A percentile compares a stretch with the other conserved stretches of the same genome.
Evolutionary conservation across 2,113 vertebrate species (phyloP).

Genomic region (Macquaria ambigua): DNA sequence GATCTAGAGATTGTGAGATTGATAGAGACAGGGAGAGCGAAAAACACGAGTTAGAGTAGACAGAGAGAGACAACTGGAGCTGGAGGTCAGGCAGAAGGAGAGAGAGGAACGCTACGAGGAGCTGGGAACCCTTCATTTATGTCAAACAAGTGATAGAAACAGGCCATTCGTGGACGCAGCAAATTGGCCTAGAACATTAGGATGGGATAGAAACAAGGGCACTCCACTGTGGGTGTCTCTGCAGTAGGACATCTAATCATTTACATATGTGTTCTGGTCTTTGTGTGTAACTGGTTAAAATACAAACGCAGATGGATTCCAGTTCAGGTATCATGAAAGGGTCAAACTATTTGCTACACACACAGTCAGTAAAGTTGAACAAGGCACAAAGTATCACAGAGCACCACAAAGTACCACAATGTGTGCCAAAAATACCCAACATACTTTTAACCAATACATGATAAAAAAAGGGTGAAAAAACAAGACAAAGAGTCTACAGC

Average conservation of each 20-base stretch:
- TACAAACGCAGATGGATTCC: background rate
- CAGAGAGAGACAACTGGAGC: background rate
- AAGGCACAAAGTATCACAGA: background rate
- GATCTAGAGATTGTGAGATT: constrained; percentile 59
- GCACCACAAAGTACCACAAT: background rate
- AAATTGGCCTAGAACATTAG: background rate
- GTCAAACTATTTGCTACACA: background rate
- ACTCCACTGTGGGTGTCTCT: background rate
- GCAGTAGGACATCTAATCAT: constrained; percentile 20
- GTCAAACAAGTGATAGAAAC: constrained; percentile 10
- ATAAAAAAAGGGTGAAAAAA: background rate
- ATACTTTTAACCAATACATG: background rate
- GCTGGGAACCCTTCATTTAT: background rate
- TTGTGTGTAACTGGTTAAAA: background rate
- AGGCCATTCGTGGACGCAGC: background rate
- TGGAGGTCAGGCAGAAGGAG: constrained; percentile 7
- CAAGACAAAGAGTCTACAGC: background rate
- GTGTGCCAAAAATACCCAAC: background rate
- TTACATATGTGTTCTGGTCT: background rate
- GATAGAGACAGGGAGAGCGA: constrained; percentile 47
- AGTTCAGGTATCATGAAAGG: background rate
- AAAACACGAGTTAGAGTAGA: constrained; percentile 16
- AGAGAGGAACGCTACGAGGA: background rate
- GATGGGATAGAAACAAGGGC: background rate
- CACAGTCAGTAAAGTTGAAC: background rate